Conservation (phyloP, 2,113 vertebrate genomes). For the Felis catus region F.catus_Fca126_mat1.0 CM031416.1:71883501-71884000, state of each 20-base stretch:
- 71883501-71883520: background rate
- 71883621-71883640: background rate
- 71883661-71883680: background rate
- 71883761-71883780: background rate
- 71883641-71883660: background rate
- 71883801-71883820: background rate
- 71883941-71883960: background rate
- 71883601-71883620: background rate
- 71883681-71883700: background rate
- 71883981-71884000: slow-evolving; percentile 30
- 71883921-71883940: background rate
- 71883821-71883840: background rate
- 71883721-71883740: background rate
- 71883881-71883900: background rate
- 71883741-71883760: slow-evolving; percentile 12
- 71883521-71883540: background rate
- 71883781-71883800: background rate
- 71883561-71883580: background rate
- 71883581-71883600: background rate
- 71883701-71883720: background rate
- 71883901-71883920: background rate
- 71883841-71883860: background rate
- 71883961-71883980: background rate
- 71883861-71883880: background rate
- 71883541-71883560: background rate